Conservation (phyloP, 1,140 invertebrate genomes). For the Gonatopus flavifemur region DNA sequence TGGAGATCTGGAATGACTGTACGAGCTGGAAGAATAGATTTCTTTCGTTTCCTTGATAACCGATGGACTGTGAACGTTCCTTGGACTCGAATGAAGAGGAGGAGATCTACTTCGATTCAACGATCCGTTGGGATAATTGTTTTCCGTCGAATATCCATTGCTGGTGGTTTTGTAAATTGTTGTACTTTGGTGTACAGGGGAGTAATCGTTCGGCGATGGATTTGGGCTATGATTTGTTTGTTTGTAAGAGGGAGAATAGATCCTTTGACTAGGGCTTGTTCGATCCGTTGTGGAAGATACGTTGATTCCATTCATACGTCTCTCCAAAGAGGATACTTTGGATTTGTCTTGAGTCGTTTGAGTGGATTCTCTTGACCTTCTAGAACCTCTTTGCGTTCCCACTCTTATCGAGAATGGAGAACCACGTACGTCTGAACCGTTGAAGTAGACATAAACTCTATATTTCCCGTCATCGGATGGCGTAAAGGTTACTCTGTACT, state of each 20-base stretch:
- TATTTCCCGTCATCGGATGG: constrained; percentile 90
- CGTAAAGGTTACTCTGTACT: constrained; percentile 86
- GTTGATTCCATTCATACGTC: constrained; percentile 50
- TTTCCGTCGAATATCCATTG: constrained; percentile 40
- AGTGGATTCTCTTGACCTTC: constrained; percentile 47
- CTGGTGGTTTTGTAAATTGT: constrained; percentile 38
- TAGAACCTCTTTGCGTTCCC: constrained; percentile 65
- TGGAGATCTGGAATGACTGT: constrained; percentile 47
- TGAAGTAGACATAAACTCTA: constrained; percentile 91
- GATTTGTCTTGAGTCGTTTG: constrained; percentile 43
- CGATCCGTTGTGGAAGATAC: constrained; percentile 26
- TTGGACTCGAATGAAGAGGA: constrained; percentile 21
- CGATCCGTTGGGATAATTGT: constrained; percentile 35
- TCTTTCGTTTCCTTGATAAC: constrained; percentile 48
- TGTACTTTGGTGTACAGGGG: constrained; percentile 27
- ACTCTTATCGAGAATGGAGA: constrained; percentile 79
- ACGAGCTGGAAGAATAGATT: constrained; percentile 39
- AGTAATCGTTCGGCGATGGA: constrained; percentile 36
- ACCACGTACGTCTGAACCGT: constrained; percentile 93
- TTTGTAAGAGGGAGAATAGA: constrained; percentile 42
- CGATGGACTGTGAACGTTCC: constrained; percentile 50
- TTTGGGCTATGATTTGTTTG: constrained; percentile 44
- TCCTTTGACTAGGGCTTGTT: constrained; percentile 37
- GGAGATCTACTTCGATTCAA: constrained; percentile 38
- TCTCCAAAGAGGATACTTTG: constrained; percentile 45